Conservation (phyloP, 2,113 vertebrate genomes). For the Panurus biarmicus region DNA sequence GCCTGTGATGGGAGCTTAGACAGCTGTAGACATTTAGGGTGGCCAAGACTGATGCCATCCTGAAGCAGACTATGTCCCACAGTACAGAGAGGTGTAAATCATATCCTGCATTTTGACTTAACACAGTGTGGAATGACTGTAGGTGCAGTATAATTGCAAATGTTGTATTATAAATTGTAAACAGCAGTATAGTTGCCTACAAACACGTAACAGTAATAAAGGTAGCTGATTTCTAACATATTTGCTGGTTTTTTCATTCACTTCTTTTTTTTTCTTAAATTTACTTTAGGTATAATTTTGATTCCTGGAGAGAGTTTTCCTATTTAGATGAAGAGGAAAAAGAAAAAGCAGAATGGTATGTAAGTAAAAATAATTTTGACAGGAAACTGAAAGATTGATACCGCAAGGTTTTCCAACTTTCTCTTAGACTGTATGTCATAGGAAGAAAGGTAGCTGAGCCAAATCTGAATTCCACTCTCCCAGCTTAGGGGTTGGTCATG, state of each 20-base stretch:
- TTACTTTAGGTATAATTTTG: slow-evolving; percentile 90
- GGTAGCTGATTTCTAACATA: background rate
- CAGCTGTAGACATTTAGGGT: background rate
- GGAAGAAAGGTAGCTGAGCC: background rate
- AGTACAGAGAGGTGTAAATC: background rate
- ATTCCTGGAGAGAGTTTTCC: slow-evolving; percentile 99
- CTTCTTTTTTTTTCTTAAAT: background rate
- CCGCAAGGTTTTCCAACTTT: background rate
- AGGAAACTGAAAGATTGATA: background rate
- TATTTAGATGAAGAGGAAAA: slow-evolving; percentile 99
- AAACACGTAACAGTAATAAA: background rate
- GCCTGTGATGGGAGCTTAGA: background rate
- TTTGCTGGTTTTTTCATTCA: background rate
- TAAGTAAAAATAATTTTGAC: slow-evolving; percentile 30
- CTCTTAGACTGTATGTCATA: background rate
- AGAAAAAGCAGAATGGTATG: slow-evolving; percentile 98
- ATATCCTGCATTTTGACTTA: background rate
- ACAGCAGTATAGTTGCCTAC: background rate
- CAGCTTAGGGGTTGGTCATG: background rate
- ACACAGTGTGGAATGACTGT: background rate
- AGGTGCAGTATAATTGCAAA: background rate
- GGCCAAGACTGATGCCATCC: background rate
- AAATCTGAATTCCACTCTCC: background rate
- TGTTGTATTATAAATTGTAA: background rate
- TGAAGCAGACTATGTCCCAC: background rate